These are phyloP conservation scores for Stichopus horrens DNA, from an alignment of 53 echinoderm and acorn worm species.

Conservation along the genomic window DNA sequence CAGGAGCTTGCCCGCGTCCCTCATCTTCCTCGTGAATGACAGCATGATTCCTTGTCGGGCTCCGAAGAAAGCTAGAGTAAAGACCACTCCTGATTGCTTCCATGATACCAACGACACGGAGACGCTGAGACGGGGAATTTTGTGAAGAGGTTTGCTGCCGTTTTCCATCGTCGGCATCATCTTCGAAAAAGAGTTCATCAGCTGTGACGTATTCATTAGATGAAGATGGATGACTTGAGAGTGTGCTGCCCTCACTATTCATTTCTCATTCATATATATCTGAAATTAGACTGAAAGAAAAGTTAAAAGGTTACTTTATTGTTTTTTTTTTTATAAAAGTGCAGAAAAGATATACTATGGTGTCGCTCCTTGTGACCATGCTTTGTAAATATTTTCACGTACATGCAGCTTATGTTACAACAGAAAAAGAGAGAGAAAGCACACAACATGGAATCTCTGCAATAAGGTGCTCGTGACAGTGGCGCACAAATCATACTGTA, in stretches of 20 bases:
- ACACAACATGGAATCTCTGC: too few relatives aligned
- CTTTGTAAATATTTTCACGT: too few relatives aligned
- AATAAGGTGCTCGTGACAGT: too few relatives aligned
- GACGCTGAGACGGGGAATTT: background rate
- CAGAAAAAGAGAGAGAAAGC: too few relatives aligned
- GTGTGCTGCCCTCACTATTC: conserved; percentile 4
- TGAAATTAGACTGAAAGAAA: too few relatives aligned
- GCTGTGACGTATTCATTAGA: conserved; percentile 38
- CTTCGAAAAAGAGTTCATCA: conserved; percentile 10
- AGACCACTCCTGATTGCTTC: conserved; percentile 32
- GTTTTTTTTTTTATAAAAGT: too few relatives aligned
- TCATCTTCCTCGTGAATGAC: background rate
- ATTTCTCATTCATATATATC: background rate
- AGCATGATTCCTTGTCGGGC: background rate
- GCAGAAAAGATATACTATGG: too few relatives aligned
- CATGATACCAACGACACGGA: conserved; percentile 25
- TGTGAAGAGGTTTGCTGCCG: background rate
- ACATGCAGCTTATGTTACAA: too few relatives aligned
- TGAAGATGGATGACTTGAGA: conserved; percentile 9
- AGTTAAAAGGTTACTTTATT: too few relatives aligned
- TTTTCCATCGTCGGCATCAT: background rate
- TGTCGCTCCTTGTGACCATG: too few relatives aligned
- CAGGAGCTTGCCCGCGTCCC: background rate
- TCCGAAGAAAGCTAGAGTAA: background rate
- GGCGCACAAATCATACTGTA: too few relatives aligned